phyloP scores from a whole-genome alignment of 2,888 invertebrate genomes.

The Philopedon plagiatum region DNA sequence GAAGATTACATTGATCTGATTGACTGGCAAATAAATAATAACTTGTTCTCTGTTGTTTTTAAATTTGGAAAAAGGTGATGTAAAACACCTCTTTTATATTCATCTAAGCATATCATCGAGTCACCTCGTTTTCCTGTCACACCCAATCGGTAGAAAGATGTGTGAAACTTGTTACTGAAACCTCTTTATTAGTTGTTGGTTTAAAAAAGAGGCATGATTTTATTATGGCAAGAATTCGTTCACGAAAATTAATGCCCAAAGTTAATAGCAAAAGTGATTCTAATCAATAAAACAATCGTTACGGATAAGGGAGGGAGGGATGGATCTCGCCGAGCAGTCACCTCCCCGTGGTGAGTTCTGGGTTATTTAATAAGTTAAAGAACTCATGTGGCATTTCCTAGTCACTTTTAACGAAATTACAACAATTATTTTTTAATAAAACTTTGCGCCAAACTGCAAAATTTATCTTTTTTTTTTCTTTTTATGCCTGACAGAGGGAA shows the following conservation, averaged over 20 bases:
- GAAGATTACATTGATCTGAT: background rate
- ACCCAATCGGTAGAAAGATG: background rate
- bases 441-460: background rate
- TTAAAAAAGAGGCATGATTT: background rate
- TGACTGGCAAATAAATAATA: background rate
- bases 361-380: constrained; percentile 4
- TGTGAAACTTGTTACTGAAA: background rate
- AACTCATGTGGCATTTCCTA: background rate
- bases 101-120: no score
- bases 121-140: background rate
- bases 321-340: constrained; percentile 2
- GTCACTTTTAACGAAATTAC: background rate
- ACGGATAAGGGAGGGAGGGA: background rate
- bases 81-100: background rate
- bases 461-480: background rate
- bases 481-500: background rate
- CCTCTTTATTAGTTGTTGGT: background rate
- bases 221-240: background rate
- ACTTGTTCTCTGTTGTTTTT: no score
- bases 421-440: no score
- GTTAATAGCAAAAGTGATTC: background rate
- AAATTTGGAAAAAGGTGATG: background rate
- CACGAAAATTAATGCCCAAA: background rate
- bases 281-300: background rate
- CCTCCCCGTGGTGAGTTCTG: background rate